Percentiles rank a stretch among this genome's conserved stretches.
phyloP scores from a whole-genome alignment of 2,888 invertebrate species.

The Perizoma flavofasciatum region DNA sequence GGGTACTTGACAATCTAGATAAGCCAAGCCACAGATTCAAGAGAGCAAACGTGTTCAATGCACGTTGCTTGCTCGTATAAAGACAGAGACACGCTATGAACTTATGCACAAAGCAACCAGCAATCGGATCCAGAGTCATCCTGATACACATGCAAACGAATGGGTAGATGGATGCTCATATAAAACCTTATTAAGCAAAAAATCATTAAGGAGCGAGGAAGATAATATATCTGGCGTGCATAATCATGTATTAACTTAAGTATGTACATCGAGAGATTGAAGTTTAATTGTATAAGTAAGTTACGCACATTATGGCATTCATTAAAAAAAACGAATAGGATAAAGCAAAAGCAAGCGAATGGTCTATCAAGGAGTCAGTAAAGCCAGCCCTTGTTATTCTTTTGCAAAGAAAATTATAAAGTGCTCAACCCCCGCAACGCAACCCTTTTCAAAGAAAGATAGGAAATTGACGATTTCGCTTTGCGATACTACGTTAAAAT shows the following conservation, averaged over 20 bases:
- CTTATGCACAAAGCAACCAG: slow-evolving; percentile 52
- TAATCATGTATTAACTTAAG: neutral
- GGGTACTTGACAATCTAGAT: slow-evolving; percentile 51
- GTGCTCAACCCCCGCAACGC: slow-evolving; percentile 37
- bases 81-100: slow-evolving; percentile 50
- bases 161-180: slow-evolving; percentile 36
- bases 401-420: slow-evolving; percentile 44
- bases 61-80: slow-evolving; percentile 44
- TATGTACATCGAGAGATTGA: neutral
- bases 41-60: slow-evolving; percentile 48
- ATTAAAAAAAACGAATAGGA: neutral
- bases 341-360: neutral
- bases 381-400: slow-evolving; percentile 35
- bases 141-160: slow-evolving; percentile 46
- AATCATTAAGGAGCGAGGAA: slow-evolving; percentile 32
- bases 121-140: slow-evolving; percentile 50
- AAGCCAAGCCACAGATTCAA: slow-evolving; percentile 51
- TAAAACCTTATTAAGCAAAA: slow-evolving; percentile 44
- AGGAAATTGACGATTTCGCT: slow-evolving; percentile 68
- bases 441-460: slow-evolving; percentile 52
- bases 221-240: slow-evolving; percentile 10
- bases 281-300: neutral
- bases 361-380: slow-evolving; percentile 18
- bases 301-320: neutral
- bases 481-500: slow-evolving; percentile 74